phyloP scores from a whole-genome alignment of 2,797 vertebrate species.

The Pseudochirops cupreus region DNA sequence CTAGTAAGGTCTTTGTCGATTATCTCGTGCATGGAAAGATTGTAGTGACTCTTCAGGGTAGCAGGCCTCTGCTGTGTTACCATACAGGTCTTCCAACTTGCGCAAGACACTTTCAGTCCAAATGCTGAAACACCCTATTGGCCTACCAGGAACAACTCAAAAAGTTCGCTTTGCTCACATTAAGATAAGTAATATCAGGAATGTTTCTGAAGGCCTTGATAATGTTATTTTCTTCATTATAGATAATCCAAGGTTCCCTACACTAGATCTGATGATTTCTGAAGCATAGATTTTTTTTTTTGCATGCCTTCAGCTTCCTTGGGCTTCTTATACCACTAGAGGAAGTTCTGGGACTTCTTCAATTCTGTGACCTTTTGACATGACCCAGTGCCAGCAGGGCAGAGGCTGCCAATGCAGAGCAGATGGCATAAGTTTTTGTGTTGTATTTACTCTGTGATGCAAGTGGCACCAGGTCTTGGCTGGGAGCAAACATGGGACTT shows the following conservation, averaged over 20 bases:
- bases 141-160: conserved; percentile 92
- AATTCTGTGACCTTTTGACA: conserved; percentile 95
- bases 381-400: conserved; percentile 90
- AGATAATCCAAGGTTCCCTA: conserved; percentile 94
- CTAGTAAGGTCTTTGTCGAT: conserved; percentile 94
- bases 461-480: conserved; percentile 96
- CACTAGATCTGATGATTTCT: conserved; percentile 91
- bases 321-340: not conserved
- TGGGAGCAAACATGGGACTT: conserved; percentile 97
- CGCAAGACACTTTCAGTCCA: conserved; percentile 96
- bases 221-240: conserved; percentile 92
- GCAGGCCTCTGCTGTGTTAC: conserved; percentile 93
- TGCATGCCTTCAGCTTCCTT: conserved; percentile 94
- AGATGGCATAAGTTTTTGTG: conserved; percentile 96
- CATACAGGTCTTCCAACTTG: conserved; percentile 93
- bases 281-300: conserved; percentile 92
- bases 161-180: conserved; percentile 94
- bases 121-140: conserved; percentile 95
- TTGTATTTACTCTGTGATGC: conserved; percentile 93
- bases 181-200: conserved; percentile 93
- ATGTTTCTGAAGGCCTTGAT: conserved; percentile 96
- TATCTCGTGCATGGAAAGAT: conserved; percentile 96
- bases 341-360: not conserved
- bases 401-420: conserved; percentile 93
- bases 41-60: conserved; percentile 90